Conservation (phyloP, 2,797 vertebrate genomes). For the Falco columbarius region DNA sequence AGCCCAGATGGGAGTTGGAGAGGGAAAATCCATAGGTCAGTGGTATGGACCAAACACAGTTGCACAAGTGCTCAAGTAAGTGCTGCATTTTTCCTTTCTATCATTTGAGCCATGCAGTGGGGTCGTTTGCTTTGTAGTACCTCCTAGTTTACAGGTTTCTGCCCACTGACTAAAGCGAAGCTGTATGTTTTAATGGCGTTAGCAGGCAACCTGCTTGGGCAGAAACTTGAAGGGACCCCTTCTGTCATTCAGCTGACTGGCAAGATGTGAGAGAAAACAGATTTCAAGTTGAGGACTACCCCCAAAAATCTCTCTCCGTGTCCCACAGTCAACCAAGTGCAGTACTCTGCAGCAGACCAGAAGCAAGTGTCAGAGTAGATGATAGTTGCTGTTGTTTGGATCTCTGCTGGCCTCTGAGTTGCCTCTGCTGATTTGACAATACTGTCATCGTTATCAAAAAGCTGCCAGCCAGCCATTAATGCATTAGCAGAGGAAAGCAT, state of each 20-base stretch:
- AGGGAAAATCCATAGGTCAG: slow-evolving; percentile 97
- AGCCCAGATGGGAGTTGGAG: slow-evolving; percentile 99
- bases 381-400: fast-evolving
- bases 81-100: not conserved
- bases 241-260: not conserved
- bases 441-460: not conserved
- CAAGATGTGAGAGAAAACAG: not conserved
- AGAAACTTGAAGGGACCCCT: not conserved
- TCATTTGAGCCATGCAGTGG: not conserved
- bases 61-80: slow-evolving; percentile 97
- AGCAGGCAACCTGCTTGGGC: not conserved
- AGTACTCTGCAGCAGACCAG: not conserved
- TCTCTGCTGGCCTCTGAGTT: not conserved
- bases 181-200: not conserved
- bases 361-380: not conserved
- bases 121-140: not conserved
- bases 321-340: not conserved
- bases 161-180: not conserved
- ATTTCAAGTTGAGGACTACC: not conserved
- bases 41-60: slow-evolving; percentile 99
- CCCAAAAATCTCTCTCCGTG: fast-evolving
- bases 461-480: not conserved
- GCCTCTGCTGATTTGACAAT: not conserved
- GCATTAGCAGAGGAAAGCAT: not conserved
- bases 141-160: not conserved